Evolutionary conservation across 2,113 vertebrate species (phyloP), one percentile per base, ranked within the genome.

Genomic region (Saccopteryx bilineata): DNA sequence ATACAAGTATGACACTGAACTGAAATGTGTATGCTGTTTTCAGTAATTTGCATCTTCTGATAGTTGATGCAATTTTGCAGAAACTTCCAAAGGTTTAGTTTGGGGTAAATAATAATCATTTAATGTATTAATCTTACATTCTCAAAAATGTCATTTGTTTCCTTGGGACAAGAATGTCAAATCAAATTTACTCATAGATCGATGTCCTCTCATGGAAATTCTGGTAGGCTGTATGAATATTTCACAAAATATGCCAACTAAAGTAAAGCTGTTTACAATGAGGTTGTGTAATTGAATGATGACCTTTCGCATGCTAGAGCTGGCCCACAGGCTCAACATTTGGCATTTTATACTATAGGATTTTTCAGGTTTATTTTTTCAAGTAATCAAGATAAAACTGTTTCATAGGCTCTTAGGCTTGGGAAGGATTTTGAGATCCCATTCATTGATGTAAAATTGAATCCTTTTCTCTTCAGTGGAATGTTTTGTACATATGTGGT

Each of bases 101-200:
- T 92, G 39, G 69, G 58, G 65, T 95, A 93, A 97, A 69, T 90
- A 96, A 93, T 95, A 95, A 72, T 93, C 54, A 90, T 90, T 95
- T 96, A 80, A 19, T 95, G 60, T 60, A 96, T 97, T 96, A 96
- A 97, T 94, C 87, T 96, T 93, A 69, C n/a, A 93, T 93, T 93
- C 28, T 95, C 54, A 95, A 90, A 94, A 95, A 87, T 95, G 69
- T 15, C 90, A 81, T 92, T 95, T 87, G 24, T 96, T 94, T 92
- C 92, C 93, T 95, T 17, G 87, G 92, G 96, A 95, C 19, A 95
- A 93, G 92, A 92, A 26, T 93, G 95, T 95, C 97, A 96, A 84
- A 48, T 96, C 76, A 96, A 84, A 93, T 91, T 96, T 97, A 95
- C 75, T 93, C 92, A 87, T 24, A 60, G 80, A 71, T 79, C 75